Evolutionary conservation across 1,140 invertebrate genomes (phyloP), one percentile per base, ranked within the genome.

Genomic region (Goniozus legneri): DNA sequence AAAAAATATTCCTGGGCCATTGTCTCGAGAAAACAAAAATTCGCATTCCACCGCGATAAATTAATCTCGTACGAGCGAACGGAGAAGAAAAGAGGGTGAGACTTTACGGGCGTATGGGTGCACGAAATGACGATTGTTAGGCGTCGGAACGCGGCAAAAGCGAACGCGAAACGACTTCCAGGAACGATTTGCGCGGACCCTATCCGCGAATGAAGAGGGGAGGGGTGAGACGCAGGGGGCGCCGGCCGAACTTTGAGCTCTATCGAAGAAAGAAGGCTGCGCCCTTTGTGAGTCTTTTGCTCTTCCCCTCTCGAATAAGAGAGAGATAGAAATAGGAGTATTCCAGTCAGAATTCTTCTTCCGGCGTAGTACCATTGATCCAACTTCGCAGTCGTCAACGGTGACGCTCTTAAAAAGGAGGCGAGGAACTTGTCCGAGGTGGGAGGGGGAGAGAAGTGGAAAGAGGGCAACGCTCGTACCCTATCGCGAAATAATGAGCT

Each of bases 101-200:
- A n/a, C n/a, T n/a, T n/a, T n/a, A n/a, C n/a, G n/a, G n/a, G n/a
- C n/a, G n/a, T n/a, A n/a, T n/a, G n/a, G n/a, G n/a, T n/a, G n/a
- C n/a, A n/a, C 16, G 39, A 41, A 49, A 47, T 44, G 56, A 54
- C 55, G 50, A 57, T 59, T 54, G 52, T 58, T 50, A 50, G 43
- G 13, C 14, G 8, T 13, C 7, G n/a, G n/a, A n/a, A n/a, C 7
- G 16, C 16, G 7, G 8, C 34, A 18, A 35, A 35, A 8, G 34
- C 34, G 16, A 13, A 18, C 34, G 36, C 13, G 15, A 27, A n/a
- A 42, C 55, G 39, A 47, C 44, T 44, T 46, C 19, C 32, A n/a
- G 10, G 8, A 12, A 35, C 32, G 32, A 36, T 16, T 36, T 14
- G 16, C 16, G 18, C 15, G 14, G n/a, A n/a, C n/a, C n/a, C n/a